These are phyloP conservation scores for Diaperis boleti DNA, from an alignment of 2,888 invertebrate species.

Conservation along the genomic window DNA sequence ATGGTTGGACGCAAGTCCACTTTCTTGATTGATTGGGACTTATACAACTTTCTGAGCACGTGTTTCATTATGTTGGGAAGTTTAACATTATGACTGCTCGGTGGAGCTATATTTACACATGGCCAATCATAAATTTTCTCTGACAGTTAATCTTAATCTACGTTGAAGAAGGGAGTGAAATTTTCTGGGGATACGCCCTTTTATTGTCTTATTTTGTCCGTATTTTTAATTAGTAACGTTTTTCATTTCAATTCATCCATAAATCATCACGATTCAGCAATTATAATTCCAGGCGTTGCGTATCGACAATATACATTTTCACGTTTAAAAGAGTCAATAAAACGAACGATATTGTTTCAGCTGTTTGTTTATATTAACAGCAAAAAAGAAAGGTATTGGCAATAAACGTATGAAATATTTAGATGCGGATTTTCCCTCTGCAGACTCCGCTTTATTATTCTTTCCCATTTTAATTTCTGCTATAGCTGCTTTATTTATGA, in stretches of 20 bases:
- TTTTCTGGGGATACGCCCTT: constrained; percentile 12
- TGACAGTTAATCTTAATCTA: constrained; percentile 19
- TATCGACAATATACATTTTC: background rate
- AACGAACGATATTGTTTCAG: too few relatives aligned
- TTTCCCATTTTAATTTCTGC: constrained; percentile 21
- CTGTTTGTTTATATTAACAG: too few relatives aligned
- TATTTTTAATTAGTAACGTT: constrained; percentile 28
- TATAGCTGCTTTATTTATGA: constrained; percentile 36
- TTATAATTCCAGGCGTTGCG: constrained; percentile 7
- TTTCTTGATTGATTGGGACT: constrained; percentile 18
- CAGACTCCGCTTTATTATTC: constrained; percentile 20
- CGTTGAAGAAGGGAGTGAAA: constrained; percentile 3
- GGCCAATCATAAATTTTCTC: constrained; percentile 18
- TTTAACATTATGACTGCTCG: constrained; percentile 8
- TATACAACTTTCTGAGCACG: constrained; percentile 11
- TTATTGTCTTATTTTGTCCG: constrained; percentile 16
- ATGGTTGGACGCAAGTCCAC: constrained; percentile 11
- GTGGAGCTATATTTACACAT: constrained; percentile 5
- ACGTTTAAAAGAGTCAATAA: too few relatives aligned
- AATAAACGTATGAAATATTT: too few relatives aligned
- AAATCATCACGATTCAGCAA: constrained; percentile 19
- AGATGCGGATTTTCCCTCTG: background rate
- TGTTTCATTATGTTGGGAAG: constrained; percentile 11
- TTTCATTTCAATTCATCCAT: constrained; percentile 10
- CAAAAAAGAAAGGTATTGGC: too few relatives aligned